phyloP scores from a whole-genome alignment of 2,113 vertebrate species.

The Sphyrna mokarran region DNA sequence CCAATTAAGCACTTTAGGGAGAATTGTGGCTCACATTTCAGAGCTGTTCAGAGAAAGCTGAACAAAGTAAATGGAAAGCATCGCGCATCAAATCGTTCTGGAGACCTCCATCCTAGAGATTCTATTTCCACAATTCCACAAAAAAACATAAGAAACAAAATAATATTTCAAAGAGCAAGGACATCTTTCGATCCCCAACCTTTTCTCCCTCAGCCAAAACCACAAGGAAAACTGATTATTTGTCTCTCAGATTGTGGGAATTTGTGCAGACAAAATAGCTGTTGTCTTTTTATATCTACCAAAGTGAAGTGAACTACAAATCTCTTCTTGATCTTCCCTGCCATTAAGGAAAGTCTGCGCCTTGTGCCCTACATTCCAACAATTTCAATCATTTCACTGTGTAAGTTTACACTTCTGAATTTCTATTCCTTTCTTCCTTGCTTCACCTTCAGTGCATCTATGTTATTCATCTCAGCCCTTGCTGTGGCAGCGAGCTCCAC shows the following conservation, averaged over 20 bases:
- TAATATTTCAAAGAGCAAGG: neutral
- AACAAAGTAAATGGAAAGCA: neutral
- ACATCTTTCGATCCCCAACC: neutral
- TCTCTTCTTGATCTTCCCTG: neutral
- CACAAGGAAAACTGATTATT: neutral
- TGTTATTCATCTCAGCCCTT: neutral
- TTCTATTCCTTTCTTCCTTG: neutral
- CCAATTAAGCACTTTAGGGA: no score
- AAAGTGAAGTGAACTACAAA: neutral
- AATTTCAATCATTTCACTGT: neutral
- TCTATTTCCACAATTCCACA: neutral
- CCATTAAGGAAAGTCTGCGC: neutral
- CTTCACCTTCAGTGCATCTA: neutral
- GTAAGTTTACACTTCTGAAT: neutral
- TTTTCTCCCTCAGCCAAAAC: neutral
- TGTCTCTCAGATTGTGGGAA: no score
- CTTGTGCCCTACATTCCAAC: neutral
- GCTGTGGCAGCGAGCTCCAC: neutral
- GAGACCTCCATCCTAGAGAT: no score
- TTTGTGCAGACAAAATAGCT: neutral
- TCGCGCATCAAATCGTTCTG: neutral
- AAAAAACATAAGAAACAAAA: neutral
- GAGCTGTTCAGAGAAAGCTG: neutral
- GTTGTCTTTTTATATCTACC: neutral
- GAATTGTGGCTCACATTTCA: no score